Base-by-base conservation (phyloP, 2,888 invertebrate species). In the Taphrorychus bicolor region DNA sequence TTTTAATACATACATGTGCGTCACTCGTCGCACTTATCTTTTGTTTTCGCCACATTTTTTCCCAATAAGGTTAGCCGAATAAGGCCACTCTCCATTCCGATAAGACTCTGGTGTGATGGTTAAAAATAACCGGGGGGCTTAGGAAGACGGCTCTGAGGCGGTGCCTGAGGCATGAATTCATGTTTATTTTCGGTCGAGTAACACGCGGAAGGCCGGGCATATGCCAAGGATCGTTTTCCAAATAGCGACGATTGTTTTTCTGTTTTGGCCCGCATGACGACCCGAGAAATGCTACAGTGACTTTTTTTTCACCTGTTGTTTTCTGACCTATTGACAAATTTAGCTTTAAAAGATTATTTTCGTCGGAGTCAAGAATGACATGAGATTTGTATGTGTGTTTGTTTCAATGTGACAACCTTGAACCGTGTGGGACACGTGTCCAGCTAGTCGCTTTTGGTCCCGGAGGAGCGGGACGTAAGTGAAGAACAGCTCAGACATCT, bases 1-100 rank as follows among this genome's bases (percentile, higher is more conserved):
- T 32, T 9, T 32, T 32, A 32, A 7, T 9, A 32, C 11, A 32
- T 32, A 7, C 32, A 32, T 32, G 21, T 60, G 19, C 59, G 52
- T 60, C 40, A 52, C 42, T 7, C 2, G 7, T 5, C 4, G 45
- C 3, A 17, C 5, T 52, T 60, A 60, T 60, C 59, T 24, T 52
- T 19, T 60, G 59, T 52, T 60, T 41, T 52, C 40, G 52, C 41
- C 41, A 14, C 22, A 41, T 52, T 21, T 42, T 59, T 16, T 22
- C 9, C 16, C 24, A 51, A 60, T 22, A 51, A 60, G 59, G 59
- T 60, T 60, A 52, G 40, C 5, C 22, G 59, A 19, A 51, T 60
- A 52, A 52, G 41, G 41, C 24, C 21, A 22, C 1, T 22, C 7
- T 32, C 2, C 16, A 3, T 32, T 32, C 3, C 45, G 45, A 45